Base-by-base conservation (phyloP, 1,140 invertebrate species). In the Pissodes strobi region DNA sequence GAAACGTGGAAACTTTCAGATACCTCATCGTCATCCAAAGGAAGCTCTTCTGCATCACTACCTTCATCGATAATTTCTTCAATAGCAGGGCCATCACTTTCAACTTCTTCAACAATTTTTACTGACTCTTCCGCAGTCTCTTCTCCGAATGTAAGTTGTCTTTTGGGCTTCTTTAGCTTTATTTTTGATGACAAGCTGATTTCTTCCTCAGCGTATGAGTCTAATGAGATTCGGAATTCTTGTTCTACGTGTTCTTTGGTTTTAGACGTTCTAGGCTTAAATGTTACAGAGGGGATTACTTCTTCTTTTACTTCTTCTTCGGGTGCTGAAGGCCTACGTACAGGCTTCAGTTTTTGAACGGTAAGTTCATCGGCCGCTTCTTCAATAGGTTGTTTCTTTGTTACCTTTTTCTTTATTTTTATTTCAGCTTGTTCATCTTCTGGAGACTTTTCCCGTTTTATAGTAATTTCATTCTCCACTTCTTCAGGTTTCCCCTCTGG, bases 161-260 rank as follows among this genome's bases (percentile, higher is more conserved):
- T 49, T 74, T 85, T 87, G 34, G 87, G 88, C 69, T 87, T 78
- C 66, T 85, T 91, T n/a, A 92, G 65, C 79, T 88, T 89, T 2
- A 92, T 86, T 79, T 90, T 92, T 59, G 89, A 88, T 9, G 88
- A 87, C 85, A 93, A 88, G 3, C 89, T 90, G 64, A 93, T 89
- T 78, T 92, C 89, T 81, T 92, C 90, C 80, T 93, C 91, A 43
- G 90, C 89, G 76, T 92, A 92, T 0, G 88, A 88, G 78, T 91
- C 88, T 43, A 91, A 78, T 21, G 89, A 88, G 67, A 93, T 92
- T 75, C 88, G 91, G 74, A 92, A 92, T 79, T 92, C 90, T 80
- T 92, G 90, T 75, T 92, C 90, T 5, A 92, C 88, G 72, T 92
- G 89, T 80, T 92, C 90, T 78, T 91, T 90, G 1, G 85, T 88